Evolutionary conservation across 2,113 vertebrate species (phyloP), one percentile per base, ranked within the genome.

Genomic region (Catharus fuscescens): DNA sequence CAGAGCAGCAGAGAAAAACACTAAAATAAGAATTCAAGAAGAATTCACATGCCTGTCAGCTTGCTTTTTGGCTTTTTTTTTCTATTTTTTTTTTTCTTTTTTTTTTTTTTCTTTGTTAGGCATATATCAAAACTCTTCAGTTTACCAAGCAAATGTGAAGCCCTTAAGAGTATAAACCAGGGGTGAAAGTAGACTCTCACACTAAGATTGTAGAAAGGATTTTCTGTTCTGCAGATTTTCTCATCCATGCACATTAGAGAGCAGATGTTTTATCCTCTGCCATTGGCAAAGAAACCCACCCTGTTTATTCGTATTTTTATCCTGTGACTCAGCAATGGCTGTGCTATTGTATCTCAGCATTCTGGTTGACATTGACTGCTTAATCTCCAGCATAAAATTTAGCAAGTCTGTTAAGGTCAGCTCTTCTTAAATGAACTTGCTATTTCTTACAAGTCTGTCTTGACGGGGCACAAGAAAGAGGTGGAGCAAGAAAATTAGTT

Each of bases 171-270:
- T 50, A 44, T 40, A 76, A 78, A 56, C 18, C 24, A 17, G 7
- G 21, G 48, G 57, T 80, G 61, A 57, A 70, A 85, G 24, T 9
- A 67, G 48, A 32, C 36, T 69, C 73, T 69, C 4, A 9, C 25
- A 25, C 14, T 48, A 57, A 85, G 24, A 44, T 7, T 53, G n/a
- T 26, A 82, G 61, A 52, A 62, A 66, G 80, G 77, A 86, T 91
- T 96, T 95, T 89, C 34, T 84, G 17, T 91, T 73, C 64, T 81
- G 61, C 17, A 60, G 34, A n/a, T 79, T 89, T 92, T 85, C 62
- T 96, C 16, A 62, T 78, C 73, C 19, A 11, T 71, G 57, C 21
- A 18, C 44, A 28, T 88, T 79, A 61, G 45, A 61, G 44, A 91
- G 40, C 48, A 85, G 74, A 70, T 11, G 0, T 50, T 59, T 94